Evolutionary conservation across 1,140 invertebrate species (phyloP).

Genomic region (Drosophila paulistorum): DNA sequence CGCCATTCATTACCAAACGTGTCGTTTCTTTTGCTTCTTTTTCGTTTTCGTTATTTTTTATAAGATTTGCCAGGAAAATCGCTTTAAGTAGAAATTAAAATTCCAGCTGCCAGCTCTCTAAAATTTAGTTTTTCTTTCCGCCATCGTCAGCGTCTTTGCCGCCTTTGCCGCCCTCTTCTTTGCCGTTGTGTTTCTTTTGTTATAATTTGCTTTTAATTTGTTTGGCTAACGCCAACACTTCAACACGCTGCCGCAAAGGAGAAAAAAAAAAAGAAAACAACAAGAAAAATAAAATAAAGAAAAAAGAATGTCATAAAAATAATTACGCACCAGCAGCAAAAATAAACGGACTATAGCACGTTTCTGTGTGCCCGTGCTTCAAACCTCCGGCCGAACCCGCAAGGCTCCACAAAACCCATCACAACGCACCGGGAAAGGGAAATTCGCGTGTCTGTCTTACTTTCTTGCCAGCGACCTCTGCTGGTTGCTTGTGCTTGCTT

Average conservation of each 20-base stretch:
- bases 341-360: conserved; percentile 12
- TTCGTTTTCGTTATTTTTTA: background rate
- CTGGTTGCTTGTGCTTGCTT: conserved; percentile 8
- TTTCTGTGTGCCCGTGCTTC: conserved; percentile 9
- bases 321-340: conserved; percentile 64
- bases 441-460: conserved; percentile 51
- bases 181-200: conserved; percentile 53
- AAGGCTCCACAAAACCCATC: background rate
- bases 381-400: background rate
- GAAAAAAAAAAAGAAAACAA: conserved; percentile 17
- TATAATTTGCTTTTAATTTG: conserved; percentile 82
- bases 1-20: conserved; percentile 72
- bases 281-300: conserved; percentile 2
- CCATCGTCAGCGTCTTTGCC: conserved; percentile 5
- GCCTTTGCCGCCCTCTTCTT: conserved; percentile 47
- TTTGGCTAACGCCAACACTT: conserved; percentile 80
- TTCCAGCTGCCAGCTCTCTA: conserved; percentile 63
- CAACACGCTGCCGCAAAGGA: conserved; percentile 51
- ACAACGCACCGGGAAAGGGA: conserved; percentile 15
- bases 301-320: conserved; percentile 75
- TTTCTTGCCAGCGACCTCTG: conserved; percentile 25
- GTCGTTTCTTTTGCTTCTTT: conserved; percentile 36
- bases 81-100: conserved; percentile 75
- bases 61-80: conserved; percentile 39
- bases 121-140: conserved; percentile 36